Evolutionary conservation across 2,113 vertebrate genomes (phyloP), one percentile per base, ranked within the genome.

Genomic region (Chamaea fasciata): DNA sequence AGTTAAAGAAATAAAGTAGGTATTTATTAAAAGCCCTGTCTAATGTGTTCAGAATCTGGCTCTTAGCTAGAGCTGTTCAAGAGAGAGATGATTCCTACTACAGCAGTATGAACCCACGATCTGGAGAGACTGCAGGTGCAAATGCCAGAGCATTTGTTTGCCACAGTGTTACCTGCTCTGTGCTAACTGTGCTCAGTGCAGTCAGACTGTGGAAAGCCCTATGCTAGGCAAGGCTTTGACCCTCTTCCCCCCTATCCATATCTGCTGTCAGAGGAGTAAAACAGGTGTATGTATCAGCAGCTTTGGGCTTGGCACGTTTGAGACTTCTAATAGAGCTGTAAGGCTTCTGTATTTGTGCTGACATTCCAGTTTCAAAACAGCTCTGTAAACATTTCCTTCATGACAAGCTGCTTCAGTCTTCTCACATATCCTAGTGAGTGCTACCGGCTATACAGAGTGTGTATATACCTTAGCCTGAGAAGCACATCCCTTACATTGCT

Each of bases 61-160:
- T 64, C 53, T 64, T 15, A 26, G 8, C 56, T 79, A 21, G 27
- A 37, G 42, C 39, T 60, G 24, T 83, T 78, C 10, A 15, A 42
- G 27, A 55, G 13, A 16, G 35, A 70, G 46, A 18, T 44, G n/a
- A 21, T 2, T 83, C 70, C 27, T 49, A 11, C 28, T 83, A 30
- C 15, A 71, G 20, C 9, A 30, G 7, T 30, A 19, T 2, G 12
- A 80, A 87, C 55, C 33, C 10, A 22, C 0, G 0, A 8, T 21
- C 47, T 59, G 63, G 37, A 44, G 60, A 62, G 70, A 62, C 9
- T 75, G 26, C 26, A 71, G 60, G 35, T 56, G 44, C 6, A n/a
- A 52, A 21, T 37, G 8, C 4, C 19, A 21, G 56, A 52, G 30
- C 10, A 16, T 55, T 74, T 56, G 33, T 30, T 76, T 59, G 37